Percentiles rank a stretch among this genome's conserved stretches.
Conservation (phyloP, 1,140 invertebrate genomes). For the Monochamus saltuarius region DNA sequence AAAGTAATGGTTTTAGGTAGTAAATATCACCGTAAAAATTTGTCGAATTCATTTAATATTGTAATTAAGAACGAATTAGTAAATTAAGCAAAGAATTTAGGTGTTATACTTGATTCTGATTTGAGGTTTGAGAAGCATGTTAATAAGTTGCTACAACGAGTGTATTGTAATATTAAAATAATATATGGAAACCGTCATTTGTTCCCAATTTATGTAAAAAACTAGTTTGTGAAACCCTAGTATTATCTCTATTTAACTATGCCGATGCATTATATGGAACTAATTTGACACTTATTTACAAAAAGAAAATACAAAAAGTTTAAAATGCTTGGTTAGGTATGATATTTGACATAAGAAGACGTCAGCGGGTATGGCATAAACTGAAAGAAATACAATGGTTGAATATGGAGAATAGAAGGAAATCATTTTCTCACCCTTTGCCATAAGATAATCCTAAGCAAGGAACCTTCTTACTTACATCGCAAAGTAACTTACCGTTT, state of each 20-base stretch:
- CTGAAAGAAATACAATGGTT: too few relatives aligned
- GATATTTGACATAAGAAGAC: slow-evolving; percentile 10
- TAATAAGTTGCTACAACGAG: too few relatives aligned
- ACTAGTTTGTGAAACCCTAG: slow-evolving; percentile 6
- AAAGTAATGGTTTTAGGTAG: too few relatives aligned
- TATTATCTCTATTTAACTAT: slow-evolving; percentile 8
- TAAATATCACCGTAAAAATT: slow-evolving; percentile 3
- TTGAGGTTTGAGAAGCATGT: too few relatives aligned
- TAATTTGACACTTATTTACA: not conserved
- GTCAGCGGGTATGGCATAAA: not conserved
- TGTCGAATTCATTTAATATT: not conserved
- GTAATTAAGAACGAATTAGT: slow-evolving; percentile 3
- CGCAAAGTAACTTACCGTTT: slow-evolving; percentile 2
- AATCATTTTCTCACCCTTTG: too few relatives aligned
- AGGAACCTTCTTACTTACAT: not conserved
- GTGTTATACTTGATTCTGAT: too few relatives aligned
- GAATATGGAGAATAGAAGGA: too few relatives aligned
- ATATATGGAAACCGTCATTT: too few relatives aligned
- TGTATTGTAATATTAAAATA: too few relatives aligned
- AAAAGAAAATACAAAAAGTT: slow-evolving; percentile 1
- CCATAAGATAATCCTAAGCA: too few relatives aligned
- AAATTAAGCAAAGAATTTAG: slow-evolving; percentile 7
- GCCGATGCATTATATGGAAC: slow-evolving; percentile 4
- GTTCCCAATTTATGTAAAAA: too few relatives aligned
- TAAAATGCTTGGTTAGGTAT: slow-evolving; percentile 5